Conservation (phyloP, 1,140 invertebrate species). For the Aphelenchoides fujianensis region DNA sequence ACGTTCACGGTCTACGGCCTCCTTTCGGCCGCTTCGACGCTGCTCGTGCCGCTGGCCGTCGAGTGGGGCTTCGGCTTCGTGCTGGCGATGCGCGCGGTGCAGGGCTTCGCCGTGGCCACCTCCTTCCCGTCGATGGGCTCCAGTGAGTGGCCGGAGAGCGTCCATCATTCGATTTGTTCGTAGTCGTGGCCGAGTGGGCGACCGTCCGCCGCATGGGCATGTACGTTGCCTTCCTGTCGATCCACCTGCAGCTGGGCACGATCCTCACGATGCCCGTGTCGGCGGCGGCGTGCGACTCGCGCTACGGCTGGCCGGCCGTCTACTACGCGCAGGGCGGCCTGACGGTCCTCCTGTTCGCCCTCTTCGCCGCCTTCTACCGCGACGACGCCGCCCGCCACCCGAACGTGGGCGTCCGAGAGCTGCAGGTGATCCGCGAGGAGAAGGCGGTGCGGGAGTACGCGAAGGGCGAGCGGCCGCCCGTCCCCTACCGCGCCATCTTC, state of each 20-base stretch:
- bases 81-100: constrained; percentile 15
- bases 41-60: background rate
- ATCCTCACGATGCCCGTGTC: constrained; percentile 30
- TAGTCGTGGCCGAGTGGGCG: constrained; percentile 9
- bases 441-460: background rate
- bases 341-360: background rate
- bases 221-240: constrained; percentile 16
- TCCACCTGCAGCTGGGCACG: constrained; percentile 1
- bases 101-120: constrained; percentile 10
- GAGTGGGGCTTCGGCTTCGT: constrained; percentile 2
- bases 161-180: background rate
- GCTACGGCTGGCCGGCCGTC: constrained; percentile 12
- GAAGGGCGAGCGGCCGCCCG: background rate
- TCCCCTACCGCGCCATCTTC: constrained; percentile 5
- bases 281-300: constrained; percentile 17
- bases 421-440: background rate
- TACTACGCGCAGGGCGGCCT: constrained; percentile 23
- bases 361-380: constrained; percentile 21
- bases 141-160: background rate
- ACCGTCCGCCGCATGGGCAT: background rate
- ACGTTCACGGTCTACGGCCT: background rate
- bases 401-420: constrained; percentile 13
- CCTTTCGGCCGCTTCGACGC: background rate
- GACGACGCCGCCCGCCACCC: constrained; percentile 3
- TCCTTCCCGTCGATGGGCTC: background rate